Base-by-base conservation (phyloP, 2,888 invertebrate genomes). In the Invenusta paracnida region DNA sequence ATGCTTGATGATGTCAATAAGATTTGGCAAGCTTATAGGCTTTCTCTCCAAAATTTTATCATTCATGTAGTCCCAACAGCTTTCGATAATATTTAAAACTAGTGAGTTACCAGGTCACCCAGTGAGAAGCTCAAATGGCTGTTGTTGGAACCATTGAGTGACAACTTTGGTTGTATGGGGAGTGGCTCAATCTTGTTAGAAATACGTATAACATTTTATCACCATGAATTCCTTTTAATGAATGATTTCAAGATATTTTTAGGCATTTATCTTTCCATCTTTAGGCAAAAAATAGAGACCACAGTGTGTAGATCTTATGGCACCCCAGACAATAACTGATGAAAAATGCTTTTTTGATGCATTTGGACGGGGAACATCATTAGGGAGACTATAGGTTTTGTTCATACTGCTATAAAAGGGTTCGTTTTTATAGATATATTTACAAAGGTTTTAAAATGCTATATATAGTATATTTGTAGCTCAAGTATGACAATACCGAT, bases 371-470 rank as follows among this genome's bases (percentile, higher is more conserved):
- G 27, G 17, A 86, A 30, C 29, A 29, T 48, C 29, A 67, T 30
- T 29, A 82, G 0, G 25, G n/a, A 29, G 28, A 83, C 85, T 83
- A 87, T n/a, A n/a, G n/a, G n/a, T n/a, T n/a, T n/a, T n/a, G n/a
- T n/a, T n/a, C n/a, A n/a, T n/a, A n/a, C n/a, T n/a, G n/a, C n/a
- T n/a, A n/a, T n/a, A n/a, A n/a, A n/a, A n/a, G n/a, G n/a, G n/a
- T n/a, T n/a, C n/a, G n/a, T n/a, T n/a, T n/a, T n/a, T n/a, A n/a
- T n/a, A n/a, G n/a, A n/a, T n/a, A n/a, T n/a, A n/a, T n/a, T n/a
- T n/a, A n/a, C n/a, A n/a, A n/a, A n/a, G n/a, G n/a, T n/a, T n/a
- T n/a, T n/a, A n/a, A n/a, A n/a, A n/a, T n/a, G n/a, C n/a, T n/a
- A n/a, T n/a, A n/a, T n/a, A n/a, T n/a, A n/a, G n/a, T n/a, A n/a